These are phyloP conservation scores for Macropodus opercularis DNA, from an alignment of 2,797 vertebrate genomes.

Conservation along the genomic window DNA sequence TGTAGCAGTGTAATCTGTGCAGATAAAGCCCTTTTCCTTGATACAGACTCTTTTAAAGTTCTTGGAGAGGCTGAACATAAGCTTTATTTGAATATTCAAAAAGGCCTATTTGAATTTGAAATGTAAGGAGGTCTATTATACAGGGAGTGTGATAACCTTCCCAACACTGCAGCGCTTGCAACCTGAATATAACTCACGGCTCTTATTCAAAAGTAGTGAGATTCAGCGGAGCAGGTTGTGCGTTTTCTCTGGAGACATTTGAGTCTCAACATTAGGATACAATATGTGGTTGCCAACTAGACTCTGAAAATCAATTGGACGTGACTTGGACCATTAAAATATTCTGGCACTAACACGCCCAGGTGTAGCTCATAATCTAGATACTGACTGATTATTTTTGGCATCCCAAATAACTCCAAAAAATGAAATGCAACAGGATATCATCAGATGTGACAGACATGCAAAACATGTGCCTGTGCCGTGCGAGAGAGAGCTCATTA, in stretches of 20 bases:
- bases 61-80: slow-evolving; percentile 47
- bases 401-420: slow-evolving; percentile 21
- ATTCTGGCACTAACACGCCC: slow-evolving; percentile 12
- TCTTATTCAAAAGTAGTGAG: slow-evolving; percentile 25
- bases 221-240: slow-evolving; percentile 31
- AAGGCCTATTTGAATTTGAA: slow-evolving; percentile 66
- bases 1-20: slow-evolving; percentile 64
- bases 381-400: slow-evolving; percentile 47
- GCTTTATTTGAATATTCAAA: slow-evolving; percentile 77
- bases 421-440: slow-evolving; percentile 37
- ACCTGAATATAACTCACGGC: slow-evolving; percentile 33
- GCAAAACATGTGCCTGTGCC: slow-evolving; percentile 49
- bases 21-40: slow-evolving; percentile 62
- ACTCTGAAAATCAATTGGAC: slow-evolving; percentile 27
- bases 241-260: slow-evolving; percentile 28
- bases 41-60: slow-evolving; percentile 62
- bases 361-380: slow-evolving; percentile 38
- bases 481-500: slow-evolving; percentile 58
- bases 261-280: slow-evolving; percentile 1
- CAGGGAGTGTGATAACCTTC: slow-evolving; percentile 59
- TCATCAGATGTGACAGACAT: slow-evolving; percentile 49
- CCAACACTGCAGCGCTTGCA: slow-evolving; percentile 26
- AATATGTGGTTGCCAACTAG: slow-evolving; percentile 19
- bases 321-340: slow-evolving; percentile 24
- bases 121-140: slow-evolving; percentile 60